Base-by-base conservation (phyloP, 2,888 invertebrate species). In the Drosophila neotestacea region DNA sequence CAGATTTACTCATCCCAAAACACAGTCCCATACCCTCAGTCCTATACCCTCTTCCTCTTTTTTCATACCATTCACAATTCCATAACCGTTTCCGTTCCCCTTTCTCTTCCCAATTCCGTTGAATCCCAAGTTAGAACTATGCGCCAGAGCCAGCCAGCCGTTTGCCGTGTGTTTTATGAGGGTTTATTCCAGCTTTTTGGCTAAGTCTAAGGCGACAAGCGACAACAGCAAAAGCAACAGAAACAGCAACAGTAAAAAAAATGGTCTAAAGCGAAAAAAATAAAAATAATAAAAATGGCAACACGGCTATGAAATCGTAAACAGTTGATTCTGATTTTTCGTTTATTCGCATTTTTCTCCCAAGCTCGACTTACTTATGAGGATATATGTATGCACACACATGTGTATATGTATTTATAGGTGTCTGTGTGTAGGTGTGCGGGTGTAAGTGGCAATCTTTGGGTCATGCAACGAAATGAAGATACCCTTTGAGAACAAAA, bases 131-230 rank as follows among this genome's bases (percentile, higher is more conserved):
- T 22, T 38, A 39, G 59, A 73, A 74, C 70, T 61, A 63, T 72
- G 70, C 32, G 47, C 39, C 55, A 52, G 16, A 10, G 44, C 34
- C 52, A 52, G 48, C 34, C 44, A 52, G 48, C 34, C 44, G 64
- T 81, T 50, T 62, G 63, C 71, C 76, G 82, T 80, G 74, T 83
- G 77, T 66, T 80, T 81, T 81, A 81, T 81, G 74, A 65, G 81
- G 71, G 80, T 64, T 85, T 77, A 79, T 70, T 61, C 44, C 50
- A 67, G 83, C 69, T 76, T 72, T 68, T 66, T 64, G 65, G 52
- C 55, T 32, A 63, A 67, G 66, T 62, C 76, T 13, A 44, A 51
- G 63, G 70, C 59, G 62, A 42, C 38, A 48, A 13, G 32, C 58
- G 46, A 63, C 42, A 66, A 66, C 39, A 41, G 7, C 58, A 47